Evolutionary conservation across 2,888 invertebrate genomes (phyloP).

Genomic region (Agrilus cyanescens): DNA sequence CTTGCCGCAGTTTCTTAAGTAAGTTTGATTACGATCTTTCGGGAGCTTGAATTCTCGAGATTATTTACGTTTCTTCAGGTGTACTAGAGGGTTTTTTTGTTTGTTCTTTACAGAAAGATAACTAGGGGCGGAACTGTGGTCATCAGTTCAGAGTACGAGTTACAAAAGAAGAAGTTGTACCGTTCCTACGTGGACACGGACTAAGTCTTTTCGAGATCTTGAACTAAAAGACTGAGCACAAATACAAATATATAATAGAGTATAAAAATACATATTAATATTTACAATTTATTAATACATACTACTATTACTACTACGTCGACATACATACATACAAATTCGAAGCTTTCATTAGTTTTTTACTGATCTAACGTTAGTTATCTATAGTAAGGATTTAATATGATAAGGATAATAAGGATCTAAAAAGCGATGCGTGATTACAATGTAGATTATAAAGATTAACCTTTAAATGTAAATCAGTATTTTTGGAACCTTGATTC

Average conservation of each 20-base stretch:
- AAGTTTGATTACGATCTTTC: constrained; percentile 35
- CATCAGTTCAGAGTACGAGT: constrained; percentile 75
- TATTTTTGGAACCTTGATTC: not conserved
- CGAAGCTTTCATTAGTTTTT: constrained; percentile 9
- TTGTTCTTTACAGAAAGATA: constrained; percentile 53
- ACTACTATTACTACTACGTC: too few species aligned
- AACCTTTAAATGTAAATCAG: constrained; percentile 6
- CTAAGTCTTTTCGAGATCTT: constrained; percentile 5
- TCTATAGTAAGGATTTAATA: constrained; percentile 1
- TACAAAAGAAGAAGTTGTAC: constrained; percentile 85
- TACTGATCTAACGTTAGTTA: constrained; percentile 9
- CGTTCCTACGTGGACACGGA: constrained; percentile 30
- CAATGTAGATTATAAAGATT: constrained; percentile 9
- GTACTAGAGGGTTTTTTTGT: constrained; percentile 7
- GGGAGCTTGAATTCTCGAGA: not conserved
- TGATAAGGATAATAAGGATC: constrained; percentile 10
- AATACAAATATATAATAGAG: constrained; percentile 5
- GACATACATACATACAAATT: too few species aligned
- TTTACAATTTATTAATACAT: too few species aligned
- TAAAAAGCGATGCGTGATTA: constrained; percentile 19
- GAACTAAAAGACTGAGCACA: constrained; percentile 9
- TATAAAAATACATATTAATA: constrained; percentile 3
- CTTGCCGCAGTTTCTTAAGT: constrained; percentile 84
- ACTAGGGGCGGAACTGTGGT: constrained; percentile 76
- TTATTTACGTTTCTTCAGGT: not conserved